Percentiles rank a stretch among this genome's conserved stretches.
Evolutionary conservation across 2,888 invertebrate genomes (phyloP).

Genomic region (Lasioglossum malachurum): DNA sequence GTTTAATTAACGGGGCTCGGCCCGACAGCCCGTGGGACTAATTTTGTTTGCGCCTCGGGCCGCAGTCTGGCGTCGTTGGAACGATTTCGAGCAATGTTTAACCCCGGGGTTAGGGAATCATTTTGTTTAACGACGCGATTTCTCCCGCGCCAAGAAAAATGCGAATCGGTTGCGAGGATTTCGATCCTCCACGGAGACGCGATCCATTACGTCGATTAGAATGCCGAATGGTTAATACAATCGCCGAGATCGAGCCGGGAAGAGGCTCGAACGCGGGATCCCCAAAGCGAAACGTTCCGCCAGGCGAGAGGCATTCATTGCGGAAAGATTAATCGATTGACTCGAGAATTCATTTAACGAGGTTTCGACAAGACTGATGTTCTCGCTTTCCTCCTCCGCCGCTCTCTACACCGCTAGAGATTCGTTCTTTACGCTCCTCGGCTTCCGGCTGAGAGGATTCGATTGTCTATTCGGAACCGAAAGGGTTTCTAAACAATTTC

Average conservation of each 20-base stretch:
- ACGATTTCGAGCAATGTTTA: background rate
- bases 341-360: conserved; percentile 66
- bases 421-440: background rate
- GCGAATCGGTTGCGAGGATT: background rate
- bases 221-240: conserved; percentile 26
- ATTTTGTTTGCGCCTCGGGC: conserved; percentile 62
- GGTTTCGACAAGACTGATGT: conserved; percentile 68
- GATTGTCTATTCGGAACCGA: background rate
- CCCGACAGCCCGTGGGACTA: conserved; percentile 54
- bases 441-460: background rate
- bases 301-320: conserved; percentile 36
- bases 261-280: background rate
- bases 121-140: too few relatives aligned
- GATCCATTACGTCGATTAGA: conserved; percentile 38
- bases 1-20: conserved; percentile 61
- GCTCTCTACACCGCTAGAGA: background rate
- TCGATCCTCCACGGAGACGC: background rate
- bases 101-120: too few relatives aligned
- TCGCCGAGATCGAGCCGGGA: background rate
- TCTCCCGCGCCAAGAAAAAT: background rate
- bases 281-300: conserved; percentile 13
- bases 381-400: background rate
- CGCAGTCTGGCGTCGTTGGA: background rate
- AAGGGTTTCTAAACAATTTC: conserved; percentile 6
- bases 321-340: conserved; percentile 65